Evolutionary conservation across 2,888 invertebrate genomes (phyloP).

Genomic region (Raillietiella orientalis): DNA sequence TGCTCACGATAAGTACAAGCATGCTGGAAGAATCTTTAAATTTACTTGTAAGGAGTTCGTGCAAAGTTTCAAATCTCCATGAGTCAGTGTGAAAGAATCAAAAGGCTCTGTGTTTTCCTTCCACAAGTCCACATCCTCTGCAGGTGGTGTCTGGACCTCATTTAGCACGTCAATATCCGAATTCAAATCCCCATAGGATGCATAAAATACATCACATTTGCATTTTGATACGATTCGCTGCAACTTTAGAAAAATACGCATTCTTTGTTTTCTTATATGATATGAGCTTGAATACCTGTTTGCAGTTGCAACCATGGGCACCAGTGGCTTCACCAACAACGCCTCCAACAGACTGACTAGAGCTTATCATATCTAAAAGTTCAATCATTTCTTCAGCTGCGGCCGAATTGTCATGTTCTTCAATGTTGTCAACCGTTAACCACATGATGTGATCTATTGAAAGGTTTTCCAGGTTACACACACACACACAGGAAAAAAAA

Average conservation of each 20-base stretch:
- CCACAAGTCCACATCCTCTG: conserved; percentile 35
- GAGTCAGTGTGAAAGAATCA: conserved; percentile 89
- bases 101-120: conserved; percentile 54
- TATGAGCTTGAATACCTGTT: too few species aligned
- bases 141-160: conserved; percentile 32
- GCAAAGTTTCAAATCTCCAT: conserved; percentile 92
- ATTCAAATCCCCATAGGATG: conserved; percentile 54
- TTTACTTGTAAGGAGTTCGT: conserved; percentile 70
- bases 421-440: conserved; percentile 76
- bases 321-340: conserved; percentile 76
- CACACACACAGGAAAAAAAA: neutral
- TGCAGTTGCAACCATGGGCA: too few species aligned
- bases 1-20: too few species aligned
- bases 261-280: too few species aligned
- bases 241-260: too few species aligned
- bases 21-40: conserved; percentile 7
- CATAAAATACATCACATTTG: conserved; percentile 93
- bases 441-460: conserved; percentile 62
- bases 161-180: conserved; percentile 24
- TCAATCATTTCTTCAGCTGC: conserved; percentile 50
- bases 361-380: conserved; percentile 52
- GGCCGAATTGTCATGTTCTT: conserved; percentile 27
- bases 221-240: conserved; percentile 91
- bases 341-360: conserved; percentile 79
- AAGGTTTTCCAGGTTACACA: conserved; percentile 4